Evolutionary conservation across 1,140 invertebrate genomes (phyloP), one percentile per base, ranked within the genome.

Genomic region (Psix sp.): DNA sequence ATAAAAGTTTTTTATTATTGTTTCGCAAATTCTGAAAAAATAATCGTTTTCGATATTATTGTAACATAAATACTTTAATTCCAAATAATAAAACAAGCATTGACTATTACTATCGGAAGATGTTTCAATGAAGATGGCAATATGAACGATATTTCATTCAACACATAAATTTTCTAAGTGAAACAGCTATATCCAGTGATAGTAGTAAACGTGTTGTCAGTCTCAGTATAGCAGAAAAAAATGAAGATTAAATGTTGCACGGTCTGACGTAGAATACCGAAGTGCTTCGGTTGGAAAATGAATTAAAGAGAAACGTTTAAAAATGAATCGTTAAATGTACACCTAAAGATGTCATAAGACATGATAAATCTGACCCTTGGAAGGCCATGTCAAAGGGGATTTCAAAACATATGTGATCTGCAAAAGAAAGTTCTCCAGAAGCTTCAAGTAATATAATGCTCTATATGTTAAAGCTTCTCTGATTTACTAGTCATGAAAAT

Each of bases 201-300:
- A 52, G 15, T 9, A 35, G 39, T 63, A 52, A 63, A 45, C 40
- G 48, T 63, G 31, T 29, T 52, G 46, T 63, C 60, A 63, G 60
- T 63, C 60, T 15, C 15, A 36, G 18, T 18, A 43, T 14, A 35
- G 10, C 13, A 24, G 15, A 46, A 54, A 65, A 42, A 52, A 65
- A 65, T 52, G 40, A 43, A 51, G 18, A 43, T 24, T 16, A 29
- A 51, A 29, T 9, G 43, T n/a, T 33, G 31, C 10, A 24, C 7
- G 3, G 7, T 57, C n/a, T 26, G 36, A 43, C n/a, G n/a, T n/a
- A n/a, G n/a, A n/a, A n/a, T n/a, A n/a, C n/a, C n/a, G n/a, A n/a
- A n/a, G n/a, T n/a, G n/a, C n/a, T n/a, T n/a, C n/a, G n/a, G n/a
- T n/a, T n/a, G n/a, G n/a, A n/a, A n/a, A n/a, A n/a, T n/a, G n/a